Conservation (phyloP, 2,113 vertebrate species). For the Formicarius rufipectus region DNA sequence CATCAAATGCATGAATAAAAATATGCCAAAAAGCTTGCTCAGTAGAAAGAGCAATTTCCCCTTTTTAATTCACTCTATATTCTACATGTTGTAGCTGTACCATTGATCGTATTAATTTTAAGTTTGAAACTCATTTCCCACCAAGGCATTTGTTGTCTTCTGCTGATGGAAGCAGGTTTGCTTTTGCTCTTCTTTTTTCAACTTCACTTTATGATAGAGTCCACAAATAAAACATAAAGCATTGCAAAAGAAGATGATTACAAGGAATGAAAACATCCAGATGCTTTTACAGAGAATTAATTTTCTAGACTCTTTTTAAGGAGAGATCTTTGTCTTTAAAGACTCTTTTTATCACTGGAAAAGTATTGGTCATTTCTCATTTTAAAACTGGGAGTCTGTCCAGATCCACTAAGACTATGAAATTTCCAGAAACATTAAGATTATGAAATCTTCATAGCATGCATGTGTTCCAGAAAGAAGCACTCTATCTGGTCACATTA, state of each 20-base stretch:
- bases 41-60: background rate
- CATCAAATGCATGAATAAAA: constrained; percentile 53
- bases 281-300: constrained; percentile 51
- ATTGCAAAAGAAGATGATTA: constrained; percentile 40
- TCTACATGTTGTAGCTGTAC: background rate
- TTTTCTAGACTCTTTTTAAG: constrained; percentile 46
- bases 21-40: constrained; percentile 11
- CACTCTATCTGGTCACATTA: background rate
- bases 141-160: background rate
- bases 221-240: constrained; percentile 38
- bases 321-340: too few species aligned
- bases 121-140: constrained; percentile 19
- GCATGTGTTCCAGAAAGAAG: background rate
- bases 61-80: constrained; percentile 22
- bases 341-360: constrained; percentile 7
- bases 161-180: constrained; percentile 34
- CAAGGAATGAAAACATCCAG: constrained; percentile 26
- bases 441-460: background rate
- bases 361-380: constrained; percentile 26
- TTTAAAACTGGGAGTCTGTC: constrained; percentile 3
- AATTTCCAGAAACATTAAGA: background rate
- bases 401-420: background rate
- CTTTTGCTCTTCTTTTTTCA: constrained; percentile 1
- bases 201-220: constrained; percentile 8
- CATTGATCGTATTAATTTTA: constrained; percentile 8